phyloP scores from a whole-genome alignment of 2,888 invertebrate species.

The Drosophila antonietae region DNA sequence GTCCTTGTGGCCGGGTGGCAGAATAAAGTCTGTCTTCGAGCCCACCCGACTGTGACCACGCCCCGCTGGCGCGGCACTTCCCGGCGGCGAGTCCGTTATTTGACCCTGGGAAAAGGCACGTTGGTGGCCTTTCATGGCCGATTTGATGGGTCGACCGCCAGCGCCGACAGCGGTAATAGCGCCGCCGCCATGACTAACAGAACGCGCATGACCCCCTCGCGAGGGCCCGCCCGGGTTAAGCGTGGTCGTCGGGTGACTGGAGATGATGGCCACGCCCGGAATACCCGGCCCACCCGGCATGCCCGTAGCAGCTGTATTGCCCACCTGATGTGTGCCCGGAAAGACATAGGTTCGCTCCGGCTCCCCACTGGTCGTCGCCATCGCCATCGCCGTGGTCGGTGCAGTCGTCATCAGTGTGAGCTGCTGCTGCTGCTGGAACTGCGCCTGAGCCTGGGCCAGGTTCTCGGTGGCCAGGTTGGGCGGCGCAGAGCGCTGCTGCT shows the following conservation, averaged over 20 bases:
- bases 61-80: slow-evolving; percentile 76
- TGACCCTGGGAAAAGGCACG: slow-evolving; percentile 95
- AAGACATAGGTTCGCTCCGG: slow-evolving; percentile 84
- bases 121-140: slow-evolving; percentile 90
- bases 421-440: slow-evolving; percentile 6
- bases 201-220: slow-evolving; percentile 89
- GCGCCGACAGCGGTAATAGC: slow-evolving; percentile 79
- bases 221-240: slow-evolving; percentile 54
- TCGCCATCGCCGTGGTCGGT: slow-evolving; percentile 6
- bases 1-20: slow-evolving; percentile 94
- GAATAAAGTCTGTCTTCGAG: slow-evolving; percentile 94
- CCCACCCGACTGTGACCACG: slow-evolving; percentile 92
- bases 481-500: slow-evolving; percentile 82
- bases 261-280: slow-evolving; percentile 70
- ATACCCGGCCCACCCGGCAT: slow-evolving; percentile 68
- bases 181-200: slow-evolving; percentile 92
- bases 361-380: slow-evolving; percentile 58
- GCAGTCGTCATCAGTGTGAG: slow-evolving; percentile 44
- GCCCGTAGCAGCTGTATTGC: slow-evolving; percentile 61
- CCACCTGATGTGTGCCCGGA: slow-evolving; percentile 73
- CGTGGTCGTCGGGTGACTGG: slow-evolving; percentile 44
- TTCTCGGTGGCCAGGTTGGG: slow-evolving; percentile 67
- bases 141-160: slow-evolving; percentile 89
- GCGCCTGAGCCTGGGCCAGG: slow-evolving; percentile 27
- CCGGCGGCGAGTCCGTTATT: slow-evolving; percentile 87